Conservation (phyloP, 2,113 vertebrate species). For the Dolichotis patagonum region DNA sequence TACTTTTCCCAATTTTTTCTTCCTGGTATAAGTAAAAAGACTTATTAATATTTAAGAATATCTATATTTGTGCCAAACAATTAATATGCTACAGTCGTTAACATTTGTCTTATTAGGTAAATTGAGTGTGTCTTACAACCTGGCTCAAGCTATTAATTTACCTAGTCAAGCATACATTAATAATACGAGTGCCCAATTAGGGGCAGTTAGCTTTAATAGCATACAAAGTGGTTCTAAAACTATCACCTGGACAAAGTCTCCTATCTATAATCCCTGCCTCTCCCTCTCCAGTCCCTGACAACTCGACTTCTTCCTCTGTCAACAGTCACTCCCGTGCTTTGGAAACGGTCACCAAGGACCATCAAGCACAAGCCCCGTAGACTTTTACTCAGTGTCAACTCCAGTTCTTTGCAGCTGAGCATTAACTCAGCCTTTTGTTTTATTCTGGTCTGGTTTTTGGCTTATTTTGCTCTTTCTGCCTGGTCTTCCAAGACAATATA, state of each 20-base stretch:
- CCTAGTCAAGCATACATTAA: conserved; percentile 46
- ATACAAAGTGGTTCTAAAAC: conserved; percentile 25
- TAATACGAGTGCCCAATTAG: neutral
- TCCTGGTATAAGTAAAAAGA: conserved; percentile 14
- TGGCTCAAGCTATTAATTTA: conserved; percentile 55
- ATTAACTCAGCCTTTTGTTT: neutral
- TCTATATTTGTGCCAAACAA: conserved; percentile 57
- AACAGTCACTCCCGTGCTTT: neutral
- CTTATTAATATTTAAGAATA: conserved; percentile 49
- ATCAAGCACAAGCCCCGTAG: neutral
- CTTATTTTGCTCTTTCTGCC: neutral
- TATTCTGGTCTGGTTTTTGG: neutral
- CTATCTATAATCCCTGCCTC: neutral
- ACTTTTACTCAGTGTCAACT: neutral
- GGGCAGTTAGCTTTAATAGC: neutral
- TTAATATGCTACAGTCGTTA: conserved; percentile 19
- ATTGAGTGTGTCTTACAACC: conserved; percentile 49
- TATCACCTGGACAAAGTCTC: neutral
- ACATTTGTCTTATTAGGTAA: conserved; percentile 61
- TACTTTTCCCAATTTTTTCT: conserved; percentile 1
- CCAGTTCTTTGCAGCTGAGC: neutral
- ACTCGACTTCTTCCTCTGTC: neutral
- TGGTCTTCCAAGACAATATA: neutral
- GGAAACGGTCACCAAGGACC: neutral
- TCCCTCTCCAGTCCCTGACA: neutral